Conservation (phyloP, 2,797 vertebrate genomes). For the Poeciliopsis infans region DNA sequence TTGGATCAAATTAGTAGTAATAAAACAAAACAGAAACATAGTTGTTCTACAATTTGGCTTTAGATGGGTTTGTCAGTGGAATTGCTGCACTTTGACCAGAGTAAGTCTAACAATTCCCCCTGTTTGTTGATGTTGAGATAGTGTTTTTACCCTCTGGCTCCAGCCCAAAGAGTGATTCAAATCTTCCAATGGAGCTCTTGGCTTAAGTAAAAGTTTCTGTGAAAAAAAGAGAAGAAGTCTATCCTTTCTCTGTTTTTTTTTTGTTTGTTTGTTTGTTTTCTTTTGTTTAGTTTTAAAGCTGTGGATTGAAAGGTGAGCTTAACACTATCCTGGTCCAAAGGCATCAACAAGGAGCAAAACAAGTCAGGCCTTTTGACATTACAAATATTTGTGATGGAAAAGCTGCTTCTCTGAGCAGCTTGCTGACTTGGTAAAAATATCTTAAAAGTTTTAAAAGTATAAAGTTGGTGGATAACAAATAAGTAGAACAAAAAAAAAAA, state of each 20-base stretch:
- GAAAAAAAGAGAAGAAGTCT: neutral
- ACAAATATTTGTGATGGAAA: neutral
- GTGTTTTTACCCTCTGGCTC: neutral
- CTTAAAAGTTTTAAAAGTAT: neutral
- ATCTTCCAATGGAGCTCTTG: neutral
- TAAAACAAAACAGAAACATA: neutral
- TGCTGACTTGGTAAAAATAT: no score
- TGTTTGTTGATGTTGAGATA: neutral
- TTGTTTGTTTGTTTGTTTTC: neutral
- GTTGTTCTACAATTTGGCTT: neutral
- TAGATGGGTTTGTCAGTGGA: neutral
- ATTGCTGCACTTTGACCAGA: neutral
- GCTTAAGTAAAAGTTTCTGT: neutral
- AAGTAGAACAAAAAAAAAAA: neutral
- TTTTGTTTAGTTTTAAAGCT: neutral
- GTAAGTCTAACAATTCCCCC: neutral
- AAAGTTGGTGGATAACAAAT: neutral
- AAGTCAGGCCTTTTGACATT: neutral
- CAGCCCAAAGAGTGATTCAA: constrained; percentile 1
- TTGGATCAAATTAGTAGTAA: neutral
- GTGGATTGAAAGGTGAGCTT: neutral
- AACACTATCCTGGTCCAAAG: neutral
- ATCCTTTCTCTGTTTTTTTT: neutral
- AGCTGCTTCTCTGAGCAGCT: neutral
- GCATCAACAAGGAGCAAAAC: constrained; percentile 4